phyloP scores from a whole-genome alignment of 1,140 invertebrate species.

The Heliconius hewitsoni region DNA sequence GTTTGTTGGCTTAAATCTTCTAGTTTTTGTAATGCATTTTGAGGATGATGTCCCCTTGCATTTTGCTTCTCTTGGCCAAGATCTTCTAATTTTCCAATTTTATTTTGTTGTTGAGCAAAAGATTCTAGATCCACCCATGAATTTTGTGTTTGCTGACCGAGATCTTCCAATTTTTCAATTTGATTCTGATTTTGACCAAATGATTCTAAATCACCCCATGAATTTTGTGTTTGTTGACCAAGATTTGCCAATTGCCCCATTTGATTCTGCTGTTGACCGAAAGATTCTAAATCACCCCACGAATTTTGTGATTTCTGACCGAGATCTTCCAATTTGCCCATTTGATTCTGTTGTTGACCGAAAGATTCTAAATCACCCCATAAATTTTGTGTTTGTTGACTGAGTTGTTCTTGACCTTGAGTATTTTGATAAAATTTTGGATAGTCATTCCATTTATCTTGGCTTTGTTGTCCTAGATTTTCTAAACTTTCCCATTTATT shows the following conservation, averaged over 20 bases:
- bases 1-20: slow-evolving; percentile 50
- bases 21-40: slow-evolving; percentile 47
- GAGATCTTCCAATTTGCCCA: slow-evolving; percentile 30
- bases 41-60: slow-evolving; percentile 48
- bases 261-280: slow-evolving; percentile 50
- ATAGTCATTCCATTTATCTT: slow-evolving; percentile 48
- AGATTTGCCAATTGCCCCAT: slow-evolving; percentile 40
- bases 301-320: slow-evolving; percentile 51
- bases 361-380: slow-evolving; percentile 47
- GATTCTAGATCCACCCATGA: slow-evolving; percentile 46
- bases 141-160: slow-evolving; percentile 54
- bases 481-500: slow-evolving; percentile 34
- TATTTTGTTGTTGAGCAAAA: slow-evolving; percentile 51
- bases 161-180: slow-evolving; percentile 48
- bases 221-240: slow-evolving; percentile 52
- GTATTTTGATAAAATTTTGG: slow-evolving; percentile 62
- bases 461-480: slow-evolving; percentile 52
- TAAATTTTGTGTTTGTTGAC: slow-evolving; percentile 50
- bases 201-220: slow-evolving; percentile 55
- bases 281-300: slow-evolving; percentile 47
- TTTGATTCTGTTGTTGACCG: background rate
- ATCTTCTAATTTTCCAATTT: slow-evolving; percentile 40
- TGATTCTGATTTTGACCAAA: slow-evolving; percentile 52
- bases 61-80: slow-evolving; percentile 50
- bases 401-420: slow-evolving; percentile 45